Evolutionary conservation across 1,140 invertebrate genomes (phyloP), one percentile per base, ranked within the genome.

Genomic region (Camponotus floridanus): DNA sequence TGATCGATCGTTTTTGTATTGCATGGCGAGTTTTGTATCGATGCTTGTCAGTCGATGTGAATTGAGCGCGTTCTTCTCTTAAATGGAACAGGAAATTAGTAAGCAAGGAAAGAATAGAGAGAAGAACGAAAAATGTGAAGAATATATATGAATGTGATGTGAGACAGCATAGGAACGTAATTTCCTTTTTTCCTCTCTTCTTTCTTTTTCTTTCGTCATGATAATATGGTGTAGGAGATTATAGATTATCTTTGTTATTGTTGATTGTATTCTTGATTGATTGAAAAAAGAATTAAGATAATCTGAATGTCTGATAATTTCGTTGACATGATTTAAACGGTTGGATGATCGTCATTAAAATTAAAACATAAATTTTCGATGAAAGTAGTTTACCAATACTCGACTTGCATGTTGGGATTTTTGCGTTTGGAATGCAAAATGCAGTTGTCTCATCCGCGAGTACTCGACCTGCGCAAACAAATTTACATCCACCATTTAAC

Each of bases 341-440:
- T 15, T 80, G 64, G 48, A 78, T 68, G 51, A 80, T 80, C 26
- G 21, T 55, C 13, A 13, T 70, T 68, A 45, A 59, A 42, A 80
- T 70, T 9, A 70, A 70, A 59, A 70, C 7, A 70, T 55, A 70
- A 80, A 80, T 26, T 80, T 57, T 67, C 64, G 78, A 70, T 65
- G 65, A 80, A 80, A 80, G 51, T 80, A 64, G 15, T 80, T 80
- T 80, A 80, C 78, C 78, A 80, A 80, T 70, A 48, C 70, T 62
- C 36, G 78, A 70, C 64, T 57, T 36, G 78, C 18, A 70, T 80
- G 78, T 70, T 70, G 78, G 42, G 78, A 70, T 70, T 80, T 80
- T 80, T 80, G 78, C 78, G 64, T 80, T 70, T 80, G 78, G 78
- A 42, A 80, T 80, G 78, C 65, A 80, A 68, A 68, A 80, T 80